A percentile compares a stretch with the other conserved stretches of the same genome.
These are phyloP conservation scores for Icerya purchasi DNA, from an alignment of 2,888 invertebrate species.

Conservation along the genomic window DNA sequence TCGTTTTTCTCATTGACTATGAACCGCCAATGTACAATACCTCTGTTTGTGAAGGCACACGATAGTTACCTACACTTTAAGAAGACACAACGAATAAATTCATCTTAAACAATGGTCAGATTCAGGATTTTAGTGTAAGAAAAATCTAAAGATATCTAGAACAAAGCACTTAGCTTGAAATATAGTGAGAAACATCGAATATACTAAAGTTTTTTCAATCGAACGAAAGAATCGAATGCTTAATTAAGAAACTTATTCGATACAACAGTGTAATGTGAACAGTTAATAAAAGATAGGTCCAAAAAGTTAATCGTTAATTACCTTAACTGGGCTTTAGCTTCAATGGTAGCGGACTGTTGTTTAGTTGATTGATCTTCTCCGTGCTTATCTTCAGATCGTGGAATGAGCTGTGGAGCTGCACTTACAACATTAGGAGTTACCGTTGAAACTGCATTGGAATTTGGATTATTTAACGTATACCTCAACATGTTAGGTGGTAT, in stretches of 20 bases:
- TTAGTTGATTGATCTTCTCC: conserved; percentile 28
- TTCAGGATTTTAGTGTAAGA: no score
- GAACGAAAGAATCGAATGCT: no score
- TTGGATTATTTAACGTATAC: conserved; percentile 12
- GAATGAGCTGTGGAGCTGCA: conserved; percentile 62
- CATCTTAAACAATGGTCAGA: no score
- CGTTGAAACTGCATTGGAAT: conserved; percentile 6
- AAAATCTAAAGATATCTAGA: no score
- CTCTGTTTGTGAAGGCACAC: no score
- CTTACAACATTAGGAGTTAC: conserved; percentile 45
- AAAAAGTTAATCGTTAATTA: conserved; percentile 13
- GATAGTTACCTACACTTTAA: no score
- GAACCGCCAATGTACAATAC: no score
- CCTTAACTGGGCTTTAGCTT: conserved; percentile 86
- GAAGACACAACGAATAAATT: no score
- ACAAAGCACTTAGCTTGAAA: no score
- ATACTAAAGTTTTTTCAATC: no score
- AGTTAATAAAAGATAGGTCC: neutral
- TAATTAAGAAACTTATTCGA: neutral
- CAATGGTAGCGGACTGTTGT: conserved; percentile 46
- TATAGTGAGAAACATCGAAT: no score
- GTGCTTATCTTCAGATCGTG: conserved; percentile 38
- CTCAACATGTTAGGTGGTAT: conserved; percentile 22
- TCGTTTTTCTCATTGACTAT: no score
- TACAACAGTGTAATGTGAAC: neutral